Conservation (phyloP, 1,140 invertebrate species). For the Drosophila yakuba region DNA sequence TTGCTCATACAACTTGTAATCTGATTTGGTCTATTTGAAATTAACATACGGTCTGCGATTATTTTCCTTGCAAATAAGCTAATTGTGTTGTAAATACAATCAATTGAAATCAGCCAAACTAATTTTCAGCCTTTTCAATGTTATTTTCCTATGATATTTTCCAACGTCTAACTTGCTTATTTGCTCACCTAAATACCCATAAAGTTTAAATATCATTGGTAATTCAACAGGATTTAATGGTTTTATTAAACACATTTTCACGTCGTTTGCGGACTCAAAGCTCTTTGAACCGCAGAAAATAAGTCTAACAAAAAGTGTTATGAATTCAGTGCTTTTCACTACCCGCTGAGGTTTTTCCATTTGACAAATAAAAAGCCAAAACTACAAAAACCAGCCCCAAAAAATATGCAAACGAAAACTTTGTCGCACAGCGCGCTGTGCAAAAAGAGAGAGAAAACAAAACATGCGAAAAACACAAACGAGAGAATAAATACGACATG, state of each 20-base stretch:
- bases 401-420: slow-evolving; percentile 69
- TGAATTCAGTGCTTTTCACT: slow-evolving; percentile 20
- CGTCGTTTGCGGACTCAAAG: slow-evolving; percentile 13
- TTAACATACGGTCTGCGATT: neutral
- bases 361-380: slow-evolving; percentile 12
- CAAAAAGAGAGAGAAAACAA: slow-evolving; percentile 26
- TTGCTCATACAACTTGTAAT: neutral
- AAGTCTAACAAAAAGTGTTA: slow-evolving; percentile 27
- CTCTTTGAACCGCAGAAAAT: slow-evolving; percentile 2
- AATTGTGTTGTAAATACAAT: neutral
- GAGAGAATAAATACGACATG: slow-evolving; percentile 26
- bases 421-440: slow-evolving; percentile 9
- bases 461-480: neutral
- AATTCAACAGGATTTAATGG: too few relatives aligned
- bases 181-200: neutral
- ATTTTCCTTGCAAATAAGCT: slow-evolving; percentile 1
- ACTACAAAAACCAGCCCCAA: slow-evolving; percentile 28
- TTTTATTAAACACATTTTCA: slow-evolving; percentile 27
- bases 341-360: slow-evolving; percentile 2
- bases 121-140: too few relatives aligned
- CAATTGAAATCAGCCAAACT: too few relatives aligned
- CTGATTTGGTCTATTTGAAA: neutral
- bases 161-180: too few relatives aligned
- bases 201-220: too few relatives aligned
- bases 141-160: too few relatives aligned